These are phyloP conservation scores for Pterocles burchelli DNA, from an alignment of 2,113 vertebrate genomes.

Conservation along the genomic window DNA sequence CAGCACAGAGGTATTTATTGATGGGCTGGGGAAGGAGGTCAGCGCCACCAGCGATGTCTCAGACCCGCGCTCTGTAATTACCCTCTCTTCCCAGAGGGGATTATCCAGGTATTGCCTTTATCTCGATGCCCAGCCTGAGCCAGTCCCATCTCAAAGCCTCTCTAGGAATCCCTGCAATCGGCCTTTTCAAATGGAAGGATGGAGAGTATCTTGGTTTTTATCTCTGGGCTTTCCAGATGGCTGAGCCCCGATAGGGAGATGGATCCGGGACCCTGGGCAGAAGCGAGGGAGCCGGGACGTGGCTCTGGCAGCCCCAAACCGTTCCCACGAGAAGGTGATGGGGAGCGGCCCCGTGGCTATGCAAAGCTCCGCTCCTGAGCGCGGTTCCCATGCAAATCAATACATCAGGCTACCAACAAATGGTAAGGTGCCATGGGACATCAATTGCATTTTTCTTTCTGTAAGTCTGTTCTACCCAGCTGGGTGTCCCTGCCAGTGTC, in stretches of 20 bases:
- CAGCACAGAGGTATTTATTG: slow-evolving; percentile 68
- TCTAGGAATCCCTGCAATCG: not conserved
- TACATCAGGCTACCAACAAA: not conserved
- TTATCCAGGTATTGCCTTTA: slow-evolving; percentile 70
- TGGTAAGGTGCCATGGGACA: not conserved
- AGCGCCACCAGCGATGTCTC: slow-evolving; percentile 61
- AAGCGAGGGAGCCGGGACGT: not conserved
- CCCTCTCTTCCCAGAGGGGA: slow-evolving; percentile 53
- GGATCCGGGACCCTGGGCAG: not conserved
- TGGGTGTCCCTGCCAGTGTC: not conserved
- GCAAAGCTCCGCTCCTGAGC: slow-evolving; percentile 26
- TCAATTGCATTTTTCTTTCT: not conserved
- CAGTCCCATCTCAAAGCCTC: slow-evolving; percentile 38
- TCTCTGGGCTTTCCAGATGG: slow-evolving; percentile 42
- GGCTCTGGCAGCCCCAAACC: not conserved
- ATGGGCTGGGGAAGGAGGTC: slow-evolving; percentile 55
- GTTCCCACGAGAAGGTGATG: slow-evolving; percentile 54
- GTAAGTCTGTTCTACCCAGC: not conserved
- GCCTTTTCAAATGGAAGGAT: slow-evolving; percentile 60
- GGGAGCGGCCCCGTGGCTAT: slow-evolving; percentile 19
- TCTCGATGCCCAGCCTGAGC: slow-evolving; percentile 49
- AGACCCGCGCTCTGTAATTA: slow-evolving; percentile 54
- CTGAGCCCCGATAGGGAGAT: not conserved
- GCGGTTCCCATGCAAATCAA: slow-evolving; percentile 51
- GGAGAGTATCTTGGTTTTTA: slow-evolving; percentile 47